Percentiles rank a stretch among this genome's conserved stretches.
These are phyloP conservation scores for Crotalus helleri DNA, from an alignment of 2,113 vertebrate genomes.

Conservation along the genomic window DNA sequence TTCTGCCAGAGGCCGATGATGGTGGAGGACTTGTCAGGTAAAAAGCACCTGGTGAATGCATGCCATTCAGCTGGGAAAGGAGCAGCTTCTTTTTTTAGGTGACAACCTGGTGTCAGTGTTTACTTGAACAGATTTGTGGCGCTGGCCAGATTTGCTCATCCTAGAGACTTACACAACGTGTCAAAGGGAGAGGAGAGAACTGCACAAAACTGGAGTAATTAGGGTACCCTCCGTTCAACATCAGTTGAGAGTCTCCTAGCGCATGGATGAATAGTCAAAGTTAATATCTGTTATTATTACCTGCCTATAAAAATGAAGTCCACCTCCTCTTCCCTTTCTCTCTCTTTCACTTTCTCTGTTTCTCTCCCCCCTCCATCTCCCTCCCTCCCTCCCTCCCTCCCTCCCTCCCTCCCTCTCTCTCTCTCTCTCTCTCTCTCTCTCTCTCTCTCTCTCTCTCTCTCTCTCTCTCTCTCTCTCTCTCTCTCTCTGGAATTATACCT, in stretches of 20 bases:
- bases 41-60: not conserved
- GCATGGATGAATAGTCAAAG: not conserved
- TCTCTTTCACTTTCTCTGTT: too few relatives aligned
- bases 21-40: not conserved
- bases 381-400: too few relatives aligned
- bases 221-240: not conserved
- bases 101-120: slow-evolving; percentile 21
- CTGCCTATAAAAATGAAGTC: not conserved
- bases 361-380: too few relatives aligned
- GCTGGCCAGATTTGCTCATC: not conserved
- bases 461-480: too few relatives aligned
- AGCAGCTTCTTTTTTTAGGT: not conserved
- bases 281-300: slow-evolving; percentile 11
- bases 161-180: slow-evolving; percentile 5
- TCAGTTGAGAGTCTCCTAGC: not conserved
- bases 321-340: not conserved
- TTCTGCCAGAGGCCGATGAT: slow-evolving; percentile 10
- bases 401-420: too few relatives aligned
- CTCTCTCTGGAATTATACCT: not conserved
- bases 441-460: not conserved
- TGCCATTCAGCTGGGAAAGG: slow-evolving; percentile 14
- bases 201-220: slow-evolving; percentile 20
- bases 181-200: slow-evolving; percentile 3
- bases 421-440: too few relatives aligned
- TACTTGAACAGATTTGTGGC: slow-evolving; percentile 30